Percentiles rank a stretch among this genome's conserved stretches.
Conservation (phyloP, 2,113 vertebrate genomes). For the Antechinus stuartii region DNA sequence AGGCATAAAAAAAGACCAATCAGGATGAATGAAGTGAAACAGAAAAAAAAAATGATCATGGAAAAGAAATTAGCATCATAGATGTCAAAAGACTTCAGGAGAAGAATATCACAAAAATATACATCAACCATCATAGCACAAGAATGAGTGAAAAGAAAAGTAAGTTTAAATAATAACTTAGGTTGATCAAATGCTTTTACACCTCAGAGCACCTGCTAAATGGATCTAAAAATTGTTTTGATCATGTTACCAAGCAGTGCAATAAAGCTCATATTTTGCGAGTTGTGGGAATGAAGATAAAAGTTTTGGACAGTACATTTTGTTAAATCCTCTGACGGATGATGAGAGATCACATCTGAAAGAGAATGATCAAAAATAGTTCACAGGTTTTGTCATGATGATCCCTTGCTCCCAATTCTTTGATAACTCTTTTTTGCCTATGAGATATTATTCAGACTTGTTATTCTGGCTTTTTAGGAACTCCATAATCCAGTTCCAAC, state of each 20-base stretch:
- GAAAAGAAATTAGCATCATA: slow-evolving; percentile 57
- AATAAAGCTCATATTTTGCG: not conserved
- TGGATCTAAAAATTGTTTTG: slow-evolving; percentile 56
- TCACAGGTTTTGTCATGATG: not conserved
- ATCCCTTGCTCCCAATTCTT: not conserved
- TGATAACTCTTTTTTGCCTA: not conserved
- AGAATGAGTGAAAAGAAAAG: slow-evolving; percentile 45
- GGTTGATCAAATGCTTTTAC: not conserved
- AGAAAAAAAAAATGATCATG: slow-evolving; percentile 47
- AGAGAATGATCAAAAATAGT: not conserved
- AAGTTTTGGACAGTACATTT: not conserved
- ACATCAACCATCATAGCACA: slow-evolving; percentile 50
- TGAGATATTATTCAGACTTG: not conserved
- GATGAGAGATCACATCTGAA: not conserved
- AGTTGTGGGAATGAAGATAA: not conserved
- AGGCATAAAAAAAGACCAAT: slow-evolving; percentile 57
- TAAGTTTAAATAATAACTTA: slow-evolving; percentile 38
- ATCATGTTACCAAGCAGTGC: slow-evolving; percentile 17
- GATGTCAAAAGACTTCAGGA: slow-evolving; percentile 59
- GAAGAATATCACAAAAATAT: slow-evolving; percentile 17
- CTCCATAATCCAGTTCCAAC: not conserved
- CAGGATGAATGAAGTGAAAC: slow-evolving; percentile 30
- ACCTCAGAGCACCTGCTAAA: slow-evolving; percentile 40
- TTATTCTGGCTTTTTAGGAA: not conserved
- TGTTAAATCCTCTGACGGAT: not conserved